Conservation (phyloP, 2,888 invertebrate genomes). For the Diogma glabrata region DNA sequence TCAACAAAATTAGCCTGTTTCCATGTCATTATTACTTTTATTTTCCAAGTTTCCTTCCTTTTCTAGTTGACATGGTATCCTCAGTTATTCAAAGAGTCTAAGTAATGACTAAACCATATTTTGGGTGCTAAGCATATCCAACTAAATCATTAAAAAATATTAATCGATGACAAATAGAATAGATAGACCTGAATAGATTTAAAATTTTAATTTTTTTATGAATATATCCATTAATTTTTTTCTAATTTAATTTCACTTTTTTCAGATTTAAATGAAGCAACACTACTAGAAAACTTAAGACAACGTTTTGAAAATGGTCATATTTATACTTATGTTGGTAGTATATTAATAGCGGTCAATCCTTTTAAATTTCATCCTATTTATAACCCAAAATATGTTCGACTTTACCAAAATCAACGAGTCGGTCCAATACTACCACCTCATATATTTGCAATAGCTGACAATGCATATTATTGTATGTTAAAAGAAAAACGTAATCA, state of each 20-base stretch:
- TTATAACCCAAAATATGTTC: slow-evolving; percentile 95
- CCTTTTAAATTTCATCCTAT: slow-evolving; percentile 93
- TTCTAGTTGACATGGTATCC: too few species aligned
- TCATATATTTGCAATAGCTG: slow-evolving; percentile 93
- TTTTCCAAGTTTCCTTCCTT: too few species aligned
- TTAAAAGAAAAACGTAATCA: slow-evolving; percentile 74
- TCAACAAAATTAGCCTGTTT: too few species aligned
- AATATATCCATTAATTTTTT: background rate
- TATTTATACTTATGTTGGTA: slow-evolving; percentile 93
- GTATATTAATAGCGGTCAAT: slow-evolving; percentile 89
- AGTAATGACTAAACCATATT: too few species aligned
- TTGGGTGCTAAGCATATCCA: too few species aligned
- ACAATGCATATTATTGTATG: slow-evolving; percentile 91
- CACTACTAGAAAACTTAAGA: slow-evolving; percentile 78
- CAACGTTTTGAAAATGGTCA: slow-evolving; percentile 82
- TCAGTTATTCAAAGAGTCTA: too few species aligned
- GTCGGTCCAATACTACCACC: slow-evolving; percentile 87
- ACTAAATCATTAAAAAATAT: too few species aligned
- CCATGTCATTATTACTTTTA: too few species aligned
- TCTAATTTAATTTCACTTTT: background rate
- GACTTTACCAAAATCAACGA: slow-evolving; percentile 85
- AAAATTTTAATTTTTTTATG: too few species aligned
- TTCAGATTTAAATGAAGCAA: slow-evolving; percentile 80
- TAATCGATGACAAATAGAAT: too few species aligned
- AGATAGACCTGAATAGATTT: too few species aligned